Evolutionary conservation across 2,888 invertebrate genomes (phyloP), one percentile per base, ranked within the genome.

Genomic region (Troglohyphantes excavatus): DNA sequence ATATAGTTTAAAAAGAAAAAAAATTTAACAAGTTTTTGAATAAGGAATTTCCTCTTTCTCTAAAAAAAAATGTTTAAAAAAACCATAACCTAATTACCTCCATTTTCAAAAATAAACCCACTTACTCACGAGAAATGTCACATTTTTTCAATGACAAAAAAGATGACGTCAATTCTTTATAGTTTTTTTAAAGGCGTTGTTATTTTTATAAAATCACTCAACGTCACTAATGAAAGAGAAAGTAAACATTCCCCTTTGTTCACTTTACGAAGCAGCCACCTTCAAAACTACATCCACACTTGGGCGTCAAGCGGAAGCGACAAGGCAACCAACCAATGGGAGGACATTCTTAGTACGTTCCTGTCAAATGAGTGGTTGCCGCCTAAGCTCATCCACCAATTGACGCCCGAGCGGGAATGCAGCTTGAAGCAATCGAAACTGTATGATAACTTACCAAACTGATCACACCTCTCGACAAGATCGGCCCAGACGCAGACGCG

Each of bases 401-500:
- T 17, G 53, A 13, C 5, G 9, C 13, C 53, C 53, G 5, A 53
- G n/a, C n/a, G 5, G 0, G 17, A 53, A 0, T 39, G 1, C 39
- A 39, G 7, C 13, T 39, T 13, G 13, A 39, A 53, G n/a, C 53
- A 53, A 53, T 13, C 53, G 9, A 39, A 33, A 33, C 3, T 39
- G 13, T 39, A 2, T 2, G 0, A 17, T 53, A 21, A 93, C 94
- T 93, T 94, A 97, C 97, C 97, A 94, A 97, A 97, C 93, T 95
- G 96, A 94, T 95, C 97, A 95, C 98, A 98, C 94, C 98, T 96
- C 79, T 97, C 96, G 90, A 98, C 97, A 94, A 97, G 97, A 95
- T 98, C 97, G 92, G 98, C 97, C 98, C 98, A 97, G 97, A 98
- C 97, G 95, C 98, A 98, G 86, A 98, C 97, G 92, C 98, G 96